Evolutionary conservation across 2,888 invertebrate genomes (phyloP).

Genomic region (Thymelicus sylvestris): DNA sequence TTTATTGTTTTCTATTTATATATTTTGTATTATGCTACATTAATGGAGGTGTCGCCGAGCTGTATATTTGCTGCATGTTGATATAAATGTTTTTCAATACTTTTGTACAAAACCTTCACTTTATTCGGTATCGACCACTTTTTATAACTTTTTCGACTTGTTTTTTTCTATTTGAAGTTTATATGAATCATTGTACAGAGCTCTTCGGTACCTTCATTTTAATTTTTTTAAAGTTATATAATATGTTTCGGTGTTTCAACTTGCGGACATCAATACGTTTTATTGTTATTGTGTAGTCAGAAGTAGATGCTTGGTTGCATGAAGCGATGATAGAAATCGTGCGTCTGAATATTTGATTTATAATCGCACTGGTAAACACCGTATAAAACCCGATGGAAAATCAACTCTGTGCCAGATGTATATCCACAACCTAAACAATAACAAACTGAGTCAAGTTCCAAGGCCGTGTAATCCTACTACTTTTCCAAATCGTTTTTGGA

Average conservation of each 20-base stretch:
- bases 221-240: slow-evolving; percentile 24
- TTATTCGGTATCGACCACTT: neutral
- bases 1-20: slow-evolving; percentile 20
- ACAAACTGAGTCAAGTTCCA: too few species aligned
- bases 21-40: slow-evolving; percentile 8
- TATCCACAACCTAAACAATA: too few species aligned
- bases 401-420: too few species aligned
- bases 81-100: neutral
- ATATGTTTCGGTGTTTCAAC: slow-evolving; percentile 46
- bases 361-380: too few species aligned
- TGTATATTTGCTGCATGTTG: neutral
- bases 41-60: slow-evolving; percentile 11
- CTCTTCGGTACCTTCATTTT: neutral
- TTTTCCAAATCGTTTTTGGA: too few species aligned
- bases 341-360: too few species aligned
- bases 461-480: too few species aligned
- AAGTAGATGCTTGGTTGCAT: neutral
- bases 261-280: slow-evolving; percentile 27
- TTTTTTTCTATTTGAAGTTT: slow-evolving; percentile 1
- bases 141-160: slow-evolving; percentile 1
- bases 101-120: slow-evolving; percentile 3
- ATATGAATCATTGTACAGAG: neutral
- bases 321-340: neutral
- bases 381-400: too few species aligned
- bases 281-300: neutral